Evolutionary conservation across 2,113 vertebrate species (phyloP), one percentile per base, ranked within the genome.

Genomic region (Fukomys damarensis): DNA sequence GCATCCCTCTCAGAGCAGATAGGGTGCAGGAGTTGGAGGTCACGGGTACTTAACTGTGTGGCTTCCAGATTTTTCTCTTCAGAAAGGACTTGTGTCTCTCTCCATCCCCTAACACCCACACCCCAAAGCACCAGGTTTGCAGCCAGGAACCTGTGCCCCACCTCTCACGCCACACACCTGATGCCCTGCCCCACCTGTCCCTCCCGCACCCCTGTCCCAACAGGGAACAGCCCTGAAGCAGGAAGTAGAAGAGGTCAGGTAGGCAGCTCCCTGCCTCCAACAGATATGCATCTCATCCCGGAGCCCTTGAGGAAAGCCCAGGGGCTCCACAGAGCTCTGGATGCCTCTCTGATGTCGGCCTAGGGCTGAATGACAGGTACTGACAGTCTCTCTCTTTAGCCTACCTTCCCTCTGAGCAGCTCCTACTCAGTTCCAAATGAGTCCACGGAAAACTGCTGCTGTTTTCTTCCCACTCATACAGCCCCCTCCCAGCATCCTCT

Each of bases 41-140:
- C 66, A 59, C 30, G 19, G 49, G 2, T 63, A 84, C 76, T 19
- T 77, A 77, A 77, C 32, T 20, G 52, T 95, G 81, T 89, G 70
- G 54, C 9, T 87, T 88, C 38, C 43, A 90, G 61, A 59, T n/a
- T 90, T 82, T 94, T 85, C 46, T 72, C 76, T 95, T 72, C 54
- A 59, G 70, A 93, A n/a, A 92, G 77, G 85, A 90, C 1, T 26
- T 87, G 54, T 84, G 52, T 20, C 30, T 76, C 80, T 81, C 12
- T 8, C 54, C 22, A 93, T 32, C 17, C 16, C 26, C 17, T 35
- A 26, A 41, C n/a, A 93, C 4, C n/a, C 58, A 19, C 26, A 89
- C 41, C 49, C n/a, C 0, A 82, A 81, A 63, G 80, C 35, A 43
- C 94, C 20, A 24, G 58, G 63, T 93, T 81, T 93, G 58, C 68